Percentiles rank a stretch among this genome's conserved stretches.
These are phyloP conservation scores for Phodopus roborovskii DNA, from an alignment of 2,113 vertebrate genomes.

Conservation along the genomic window DNA sequence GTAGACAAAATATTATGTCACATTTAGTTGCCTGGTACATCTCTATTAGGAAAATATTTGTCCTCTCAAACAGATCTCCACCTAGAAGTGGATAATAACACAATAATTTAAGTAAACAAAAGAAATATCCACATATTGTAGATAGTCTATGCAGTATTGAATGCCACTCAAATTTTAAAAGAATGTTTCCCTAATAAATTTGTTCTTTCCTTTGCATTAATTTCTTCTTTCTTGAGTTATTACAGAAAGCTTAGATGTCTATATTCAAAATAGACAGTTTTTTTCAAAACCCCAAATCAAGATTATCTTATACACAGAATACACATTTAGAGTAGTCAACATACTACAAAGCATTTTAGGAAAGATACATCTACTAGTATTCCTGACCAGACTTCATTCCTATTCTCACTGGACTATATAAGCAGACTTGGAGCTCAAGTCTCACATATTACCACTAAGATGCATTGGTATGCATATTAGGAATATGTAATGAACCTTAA, in stretches of 20 bases:
- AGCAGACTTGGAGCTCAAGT: conserved; percentile 21
- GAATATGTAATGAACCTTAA: conserved; percentile 75
- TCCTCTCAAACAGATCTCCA: background rate
- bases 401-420: conserved; percentile 30
- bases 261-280: background rate
- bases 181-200: background rate
- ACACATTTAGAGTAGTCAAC: background rate
- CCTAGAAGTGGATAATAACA: background rate
- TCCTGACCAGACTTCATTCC: background rate
- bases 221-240: background rate
- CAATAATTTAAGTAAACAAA: conserved; percentile 25
- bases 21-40: background rate
- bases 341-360: conserved; percentile 19
- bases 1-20: background rate
- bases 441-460: conserved; percentile 54
- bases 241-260: background rate
- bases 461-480: conserved; percentile 72
- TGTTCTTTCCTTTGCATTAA: background rate
- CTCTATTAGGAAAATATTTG: conserved; percentile 14
- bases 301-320: background rate
- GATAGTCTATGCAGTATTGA: background rate
- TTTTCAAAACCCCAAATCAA: conserved; percentile 29
- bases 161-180: conserved; percentile 1
- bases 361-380: background rate
- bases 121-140: background rate